These are phyloP conservation scores for Sebastes fasciatus DNA, from an alignment of 2,113 vertebrate genomes.

Conservation along the genomic window DNA sequence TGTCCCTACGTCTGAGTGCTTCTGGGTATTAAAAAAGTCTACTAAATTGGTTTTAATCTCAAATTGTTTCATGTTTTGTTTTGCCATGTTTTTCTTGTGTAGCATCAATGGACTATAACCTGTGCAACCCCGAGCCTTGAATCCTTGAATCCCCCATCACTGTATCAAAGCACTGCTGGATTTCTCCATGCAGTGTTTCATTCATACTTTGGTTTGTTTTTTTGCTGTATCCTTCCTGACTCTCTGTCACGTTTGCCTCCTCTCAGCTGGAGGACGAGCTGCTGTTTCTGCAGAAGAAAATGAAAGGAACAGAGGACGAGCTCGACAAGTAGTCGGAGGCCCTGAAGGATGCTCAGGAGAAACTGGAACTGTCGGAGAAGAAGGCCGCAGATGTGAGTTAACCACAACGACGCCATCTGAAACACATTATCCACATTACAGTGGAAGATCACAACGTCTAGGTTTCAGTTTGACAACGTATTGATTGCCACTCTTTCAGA, in stretches of 20 bases:
- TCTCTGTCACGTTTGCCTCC: slow-evolving; percentile 2
- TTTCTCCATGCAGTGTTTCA: background rate
- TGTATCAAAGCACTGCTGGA: background rate
- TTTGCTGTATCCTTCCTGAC: slow-evolving; percentile 11
- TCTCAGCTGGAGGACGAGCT: slow-evolving; percentile 92
- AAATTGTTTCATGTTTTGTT: too few relatives aligned
- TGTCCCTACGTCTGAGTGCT: background rate
- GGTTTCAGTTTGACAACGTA: slow-evolving; percentile 23
- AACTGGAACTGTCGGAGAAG: slow-evolving; percentile 92
- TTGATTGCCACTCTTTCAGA: slow-evolving; percentile 30
- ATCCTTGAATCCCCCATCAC: background rate
- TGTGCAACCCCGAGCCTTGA: too few relatives aligned
- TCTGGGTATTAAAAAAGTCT: background rate
- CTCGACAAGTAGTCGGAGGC: slow-evolving; percentile 89
- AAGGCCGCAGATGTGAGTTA: slow-evolving; percentile 91
- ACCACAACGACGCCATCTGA: slow-evolving; percentile 45
- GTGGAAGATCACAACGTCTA: slow-evolving; percentile 26
- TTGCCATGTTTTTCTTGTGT: too few relatives aligned
- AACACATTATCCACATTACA: slow-evolving; percentile 59
- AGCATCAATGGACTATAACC: too few relatives aligned
- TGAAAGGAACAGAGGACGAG: slow-evolving; percentile 89
- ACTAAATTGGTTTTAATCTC: background rate
- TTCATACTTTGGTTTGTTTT: background rate
- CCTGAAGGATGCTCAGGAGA: slow-evolving; percentile 92
- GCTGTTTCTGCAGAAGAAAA: slow-evolving; percentile 89